A percentile compares a stretch with the other conserved stretches of the same genome.
Conservation (phyloP, 2,113 vertebrate genomes). For the Hippocampus mohnikei region DNA sequence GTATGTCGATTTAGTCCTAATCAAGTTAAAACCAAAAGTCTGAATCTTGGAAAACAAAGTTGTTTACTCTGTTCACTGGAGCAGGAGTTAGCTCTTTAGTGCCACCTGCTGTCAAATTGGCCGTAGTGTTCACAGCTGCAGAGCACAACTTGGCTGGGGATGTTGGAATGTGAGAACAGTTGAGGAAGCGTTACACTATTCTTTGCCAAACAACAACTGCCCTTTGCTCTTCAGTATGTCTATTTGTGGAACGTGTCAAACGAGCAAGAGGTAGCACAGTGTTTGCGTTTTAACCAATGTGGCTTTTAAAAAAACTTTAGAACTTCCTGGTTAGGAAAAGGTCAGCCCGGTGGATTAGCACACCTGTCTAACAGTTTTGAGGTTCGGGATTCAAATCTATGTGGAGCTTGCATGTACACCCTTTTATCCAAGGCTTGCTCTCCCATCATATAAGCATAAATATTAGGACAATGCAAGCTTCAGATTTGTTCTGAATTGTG, state of each 20-base stretch:
- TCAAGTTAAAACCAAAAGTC: slow-evolving; percentile 19
- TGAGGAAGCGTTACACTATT: not conserved
- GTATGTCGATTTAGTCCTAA: not conserved
- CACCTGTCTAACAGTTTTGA: not conserved
- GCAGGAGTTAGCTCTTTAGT: slow-evolving; percentile 15
- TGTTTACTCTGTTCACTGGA: slow-evolving; percentile 61
- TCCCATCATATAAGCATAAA: not conserved
- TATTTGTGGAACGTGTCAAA: not conserved
- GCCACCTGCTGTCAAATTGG: slow-evolving; percentile 40
- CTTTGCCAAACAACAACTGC: not conserved
- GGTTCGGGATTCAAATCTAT: not conserved
- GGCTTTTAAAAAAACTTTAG: not conserved
- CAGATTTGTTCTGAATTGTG: not conserved
- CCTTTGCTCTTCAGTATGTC: not conserved
- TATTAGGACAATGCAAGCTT: not conserved
- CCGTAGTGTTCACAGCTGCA: slow-evolving; percentile 13
- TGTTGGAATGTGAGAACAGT: not conserved
- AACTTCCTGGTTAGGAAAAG: not conserved
- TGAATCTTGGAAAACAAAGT: slow-evolving; percentile 59
- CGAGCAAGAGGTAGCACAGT: not conserved
- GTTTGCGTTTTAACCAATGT: not conserved
- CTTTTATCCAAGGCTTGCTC: not conserved
- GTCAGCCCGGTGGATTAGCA: not conserved
- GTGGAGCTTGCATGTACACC: not conserved
- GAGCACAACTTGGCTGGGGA: not conserved